Conservation (phyloP, 1,140 invertebrate species). For the Cardiocondyla obscurior region DNA sequence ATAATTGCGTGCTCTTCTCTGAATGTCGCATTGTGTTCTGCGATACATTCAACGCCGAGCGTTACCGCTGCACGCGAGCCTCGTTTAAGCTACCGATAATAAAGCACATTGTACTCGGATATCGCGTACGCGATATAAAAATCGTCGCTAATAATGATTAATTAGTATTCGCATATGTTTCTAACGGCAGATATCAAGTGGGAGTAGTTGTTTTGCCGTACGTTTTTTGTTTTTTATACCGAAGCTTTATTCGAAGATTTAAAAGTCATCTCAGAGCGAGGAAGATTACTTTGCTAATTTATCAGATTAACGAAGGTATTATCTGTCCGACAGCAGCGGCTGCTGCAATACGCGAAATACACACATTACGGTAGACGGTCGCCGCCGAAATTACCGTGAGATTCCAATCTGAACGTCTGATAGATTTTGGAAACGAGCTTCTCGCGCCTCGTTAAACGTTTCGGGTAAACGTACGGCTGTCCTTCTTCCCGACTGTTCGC, state of each 20-base stretch:
- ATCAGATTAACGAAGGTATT: not conserved
- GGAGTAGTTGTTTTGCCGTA: not conserved
- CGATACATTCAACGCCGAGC: not conserved
- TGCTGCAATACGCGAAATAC: not conserved
- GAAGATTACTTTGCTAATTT: not conserved
- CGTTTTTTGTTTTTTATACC: no score
- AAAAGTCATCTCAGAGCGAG: not conserved
- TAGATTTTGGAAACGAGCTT: constrained; percentile 33
- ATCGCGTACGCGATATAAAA: not conserved
- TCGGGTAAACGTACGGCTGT: constrained; percentile 14
- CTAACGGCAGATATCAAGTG: not conserved
- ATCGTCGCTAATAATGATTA: not conserved
- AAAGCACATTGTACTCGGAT: not conserved
- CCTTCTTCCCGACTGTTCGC: constrained; percentile 7
- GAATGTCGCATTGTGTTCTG: constrained; percentile 1
- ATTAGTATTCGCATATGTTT: not conserved
- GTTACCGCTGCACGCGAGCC: not conserved
- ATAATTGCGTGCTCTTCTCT: not conserved
- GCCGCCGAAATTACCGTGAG: constrained; percentile 17
- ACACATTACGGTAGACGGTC: not conserved
- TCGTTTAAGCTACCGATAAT: not conserved
- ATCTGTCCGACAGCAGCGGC: not conserved
- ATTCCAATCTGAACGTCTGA: constrained; percentile 35
- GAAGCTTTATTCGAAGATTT: not conserved
- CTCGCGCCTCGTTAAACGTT: constrained; percentile 32